phyloP scores from a whole-genome alignment of 2,888 invertebrate species.

The Aphidoletes aphidimyza region DNA sequence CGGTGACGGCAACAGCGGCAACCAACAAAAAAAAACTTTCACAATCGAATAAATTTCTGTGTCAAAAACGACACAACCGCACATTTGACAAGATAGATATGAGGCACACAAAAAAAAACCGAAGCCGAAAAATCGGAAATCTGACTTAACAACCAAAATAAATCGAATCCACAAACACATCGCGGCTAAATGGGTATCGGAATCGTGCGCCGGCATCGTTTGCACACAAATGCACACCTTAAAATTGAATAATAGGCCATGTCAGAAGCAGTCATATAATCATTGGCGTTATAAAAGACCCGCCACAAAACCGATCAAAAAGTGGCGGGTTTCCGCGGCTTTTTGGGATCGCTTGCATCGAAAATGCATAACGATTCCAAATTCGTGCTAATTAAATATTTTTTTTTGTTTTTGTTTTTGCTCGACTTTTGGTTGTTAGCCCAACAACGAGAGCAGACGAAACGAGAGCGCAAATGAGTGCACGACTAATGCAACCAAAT shows the following conservation, averaged over 20 bases:
- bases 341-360: too few species aligned
- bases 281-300: background rate
- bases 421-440: background rate
- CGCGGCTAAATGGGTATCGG: background rate
- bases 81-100: too few species aligned
- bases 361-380: constrained; percentile 25
- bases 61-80: background rate
- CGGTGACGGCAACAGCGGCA: background rate
- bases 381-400: constrained; percentile 53
- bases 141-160: too few species aligned
- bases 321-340: too few species aligned
- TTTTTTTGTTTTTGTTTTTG: too few species aligned
- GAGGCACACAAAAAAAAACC: too few species aligned
- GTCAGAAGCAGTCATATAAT: constrained; percentile 29
- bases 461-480: background rate
- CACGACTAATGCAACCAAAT: constrained; percentile 18
- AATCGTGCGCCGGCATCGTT: background rate
- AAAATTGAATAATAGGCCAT: constrained; percentile 53
- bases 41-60: constrained; percentile 41
- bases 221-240: background rate
- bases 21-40: background rate
- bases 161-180: too few species aligned
- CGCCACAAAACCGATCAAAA: background rate
- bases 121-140: too few species aligned
- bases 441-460: background rate